These are phyloP conservation scores for Ctenosaura bakeri DNA, from an alignment of 2,797 vertebrate species.

Conservation along the genomic window DNA sequence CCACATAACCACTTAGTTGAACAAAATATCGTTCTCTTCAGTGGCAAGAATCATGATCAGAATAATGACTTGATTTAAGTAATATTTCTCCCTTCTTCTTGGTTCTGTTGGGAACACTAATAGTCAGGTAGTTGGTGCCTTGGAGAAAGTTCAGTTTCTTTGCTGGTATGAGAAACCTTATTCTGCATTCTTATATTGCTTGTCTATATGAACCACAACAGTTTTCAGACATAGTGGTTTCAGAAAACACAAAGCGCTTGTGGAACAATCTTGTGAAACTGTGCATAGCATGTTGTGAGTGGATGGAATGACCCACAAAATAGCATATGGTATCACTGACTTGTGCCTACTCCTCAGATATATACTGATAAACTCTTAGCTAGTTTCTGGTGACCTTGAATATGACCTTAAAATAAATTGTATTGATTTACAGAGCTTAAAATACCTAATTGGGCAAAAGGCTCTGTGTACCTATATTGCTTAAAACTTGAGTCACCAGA, in stretches of 20 bases:
- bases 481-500: no score
- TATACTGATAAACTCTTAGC: neutral
- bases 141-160: neutral
- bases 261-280: neutral
- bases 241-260: constrained; percentile 9
- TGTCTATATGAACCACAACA: neutral
- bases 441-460: neutral
- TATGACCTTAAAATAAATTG: neutral
- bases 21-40: neutral
- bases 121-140: neutral
- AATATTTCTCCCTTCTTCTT: neutral
- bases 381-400: neutral
- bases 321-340: no score
- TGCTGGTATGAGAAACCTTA: neutral
- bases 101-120: neutral
- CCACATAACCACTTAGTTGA: neutral
- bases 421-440: neutral
- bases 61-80: neutral
- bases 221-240: neutral
- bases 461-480: no score
- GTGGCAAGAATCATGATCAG: neutral
- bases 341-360: neutral
- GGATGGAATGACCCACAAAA: neutral
- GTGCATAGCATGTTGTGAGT: neutral
- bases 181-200: neutral